A percentile compares a stretch with the other conserved stretches of the same genome.
Evolutionary conservation across 2,888 invertebrate genomes (phyloP).

Genomic region (Kuschelorhynchus macadamiae): DNA sequence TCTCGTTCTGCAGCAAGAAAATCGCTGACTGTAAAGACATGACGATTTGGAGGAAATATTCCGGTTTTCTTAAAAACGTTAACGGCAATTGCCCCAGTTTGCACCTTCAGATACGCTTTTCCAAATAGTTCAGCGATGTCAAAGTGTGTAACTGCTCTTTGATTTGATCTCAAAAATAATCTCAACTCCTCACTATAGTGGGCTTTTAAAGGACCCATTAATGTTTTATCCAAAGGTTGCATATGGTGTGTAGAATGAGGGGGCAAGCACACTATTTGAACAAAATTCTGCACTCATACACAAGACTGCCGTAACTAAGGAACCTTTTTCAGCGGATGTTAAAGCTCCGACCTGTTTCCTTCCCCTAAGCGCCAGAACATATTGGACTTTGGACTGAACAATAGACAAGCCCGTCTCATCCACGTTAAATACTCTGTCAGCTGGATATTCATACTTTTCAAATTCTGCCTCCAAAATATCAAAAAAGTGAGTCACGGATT

Average conservation of each 20-base stretch:
- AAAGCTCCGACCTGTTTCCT: slow-evolving; percentile 23
- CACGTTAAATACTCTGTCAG: slow-evolving; percentile 54
- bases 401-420: slow-evolving; percentile 63
- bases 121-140: slow-evolving; percentile 13
- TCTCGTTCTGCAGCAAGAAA: slow-evolving; percentile 14
- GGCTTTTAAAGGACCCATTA: slow-evolving; percentile 56
- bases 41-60: slow-evolving; percentile 6
- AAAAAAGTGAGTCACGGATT: slow-evolving; percentile 14
- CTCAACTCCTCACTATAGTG: slow-evolving; percentile 48
- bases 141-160: background rate
- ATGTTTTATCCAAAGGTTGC: slow-evolving; percentile 56
- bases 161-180: slow-evolving; percentile 18
- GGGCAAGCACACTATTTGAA: slow-evolving; percentile 56
- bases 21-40: slow-evolving; percentile 13
- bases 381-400: slow-evolving; percentile 53
- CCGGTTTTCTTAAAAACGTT: slow-evolving; percentile 14
- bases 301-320: slow-evolving; percentile 4
- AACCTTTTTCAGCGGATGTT: slow-evolving; percentile 25
- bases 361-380: slow-evolving; percentile 18
- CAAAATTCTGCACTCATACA: slow-evolving; percentile 22
- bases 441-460: slow-evolving; percentile 15
- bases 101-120: slow-evolving; percentile 17
- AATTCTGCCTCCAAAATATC: slow-evolving; percentile 6
- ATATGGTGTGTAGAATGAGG: slow-evolving; percentile 57
- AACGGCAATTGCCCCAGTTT: slow-evolving; percentile 12